phyloP scores from a whole-genome alignment of 92 coral and sea anemone species.

The Heteractis magnifica region DNA sequence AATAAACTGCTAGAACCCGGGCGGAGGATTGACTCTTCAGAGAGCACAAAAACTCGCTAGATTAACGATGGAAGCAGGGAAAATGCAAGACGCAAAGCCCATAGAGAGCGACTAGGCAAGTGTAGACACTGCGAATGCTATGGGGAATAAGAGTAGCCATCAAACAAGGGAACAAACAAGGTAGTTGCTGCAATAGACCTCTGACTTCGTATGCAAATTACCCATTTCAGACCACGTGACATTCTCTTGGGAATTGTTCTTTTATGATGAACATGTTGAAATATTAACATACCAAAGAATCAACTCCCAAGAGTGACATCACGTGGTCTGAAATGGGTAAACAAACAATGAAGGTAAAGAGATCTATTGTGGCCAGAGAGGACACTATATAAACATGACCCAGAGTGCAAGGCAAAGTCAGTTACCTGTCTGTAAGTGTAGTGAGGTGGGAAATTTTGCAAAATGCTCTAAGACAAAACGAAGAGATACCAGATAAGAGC shows the following conservation, averaged over 20 bases:
- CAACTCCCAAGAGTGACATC: too few relatives aligned
- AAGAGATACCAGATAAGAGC: too few relatives aligned
- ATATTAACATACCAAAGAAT: too few relatives aligned
- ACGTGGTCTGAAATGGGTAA: too few relatives aligned
- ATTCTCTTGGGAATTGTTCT: too few relatives aligned
- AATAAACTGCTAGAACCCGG: slow-evolving; percentile 41
- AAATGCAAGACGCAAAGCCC: slow-evolving; percentile 33
- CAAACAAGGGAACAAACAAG: neutral
- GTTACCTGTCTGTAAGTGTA: neutral
- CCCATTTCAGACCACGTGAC: too few relatives aligned
- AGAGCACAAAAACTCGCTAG: slow-evolving; percentile 43
- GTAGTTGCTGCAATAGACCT: neutral
- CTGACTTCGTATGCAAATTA: too few relatives aligned
- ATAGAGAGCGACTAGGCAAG: neutral
- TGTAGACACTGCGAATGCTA: neutral
- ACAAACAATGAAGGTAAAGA: too few relatives aligned
- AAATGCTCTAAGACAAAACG: neutral
- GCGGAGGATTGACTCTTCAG: slow-evolving; percentile 14
- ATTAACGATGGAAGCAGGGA: slow-evolving; percentile 42
- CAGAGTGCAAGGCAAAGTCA: neutral
- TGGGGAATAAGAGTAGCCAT: neutral
- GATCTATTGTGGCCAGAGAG: neutral
- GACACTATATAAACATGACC: neutral
- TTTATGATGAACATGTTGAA: too few relatives aligned
- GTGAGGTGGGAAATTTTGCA: neutral